These are phyloP conservation scores for Aproaerema taeniolella DNA, from an alignment of 2,888 invertebrate genomes.

Conservation along the genomic window DNA sequence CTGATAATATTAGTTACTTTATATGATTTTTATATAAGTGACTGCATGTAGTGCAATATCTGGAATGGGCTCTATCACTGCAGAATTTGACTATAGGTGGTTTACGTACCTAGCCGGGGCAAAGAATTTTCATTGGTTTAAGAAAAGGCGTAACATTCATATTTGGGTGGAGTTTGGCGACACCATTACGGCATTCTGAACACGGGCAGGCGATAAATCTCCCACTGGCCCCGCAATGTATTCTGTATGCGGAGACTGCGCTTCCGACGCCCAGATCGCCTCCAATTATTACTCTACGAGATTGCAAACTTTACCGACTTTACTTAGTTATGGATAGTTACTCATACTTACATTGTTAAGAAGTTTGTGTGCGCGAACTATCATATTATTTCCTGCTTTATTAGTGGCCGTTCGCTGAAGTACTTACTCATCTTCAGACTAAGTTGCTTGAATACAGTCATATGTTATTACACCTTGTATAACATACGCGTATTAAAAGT, in stretches of 20 bases:
- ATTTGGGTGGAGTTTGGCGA: slow-evolving; percentile 35
- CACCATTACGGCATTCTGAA: slow-evolving; percentile 54
- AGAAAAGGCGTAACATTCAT: slow-evolving; percentile 28
- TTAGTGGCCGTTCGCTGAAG: slow-evolving; percentile 2
- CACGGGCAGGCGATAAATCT: slow-evolving; percentile 59
- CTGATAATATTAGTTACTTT: too few species aligned
- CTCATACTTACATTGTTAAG: slow-evolving; percentile 11
- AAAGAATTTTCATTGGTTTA: slow-evolving; percentile 47
- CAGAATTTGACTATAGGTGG: too few species aligned
- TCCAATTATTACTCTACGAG: slow-evolving; percentile 43
- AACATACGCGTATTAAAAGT: too few species aligned
- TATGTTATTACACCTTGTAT: too few species aligned
- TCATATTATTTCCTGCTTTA: slow-evolving; percentile 6
- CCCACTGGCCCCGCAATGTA: slow-evolving; percentile 44
- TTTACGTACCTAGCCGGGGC: too few species aligned
- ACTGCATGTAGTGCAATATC: too few species aligned
- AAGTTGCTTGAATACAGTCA: too few species aligned
- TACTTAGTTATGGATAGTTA: slow-evolving; percentile 16
- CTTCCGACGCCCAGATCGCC: slow-evolving; percentile 35
- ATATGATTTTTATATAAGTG: too few species aligned
- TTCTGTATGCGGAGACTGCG: slow-evolving; percentile 44
- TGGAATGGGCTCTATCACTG: too few species aligned
- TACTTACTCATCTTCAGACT: too few species aligned
- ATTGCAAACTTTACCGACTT: slow-evolving; percentile 31
- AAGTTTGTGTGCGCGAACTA: slow-evolving; percentile 3